phyloP scores from a whole-genome alignment of 2,888 invertebrate genomes.

The Xanthorhoe spadicearia region DNA sequence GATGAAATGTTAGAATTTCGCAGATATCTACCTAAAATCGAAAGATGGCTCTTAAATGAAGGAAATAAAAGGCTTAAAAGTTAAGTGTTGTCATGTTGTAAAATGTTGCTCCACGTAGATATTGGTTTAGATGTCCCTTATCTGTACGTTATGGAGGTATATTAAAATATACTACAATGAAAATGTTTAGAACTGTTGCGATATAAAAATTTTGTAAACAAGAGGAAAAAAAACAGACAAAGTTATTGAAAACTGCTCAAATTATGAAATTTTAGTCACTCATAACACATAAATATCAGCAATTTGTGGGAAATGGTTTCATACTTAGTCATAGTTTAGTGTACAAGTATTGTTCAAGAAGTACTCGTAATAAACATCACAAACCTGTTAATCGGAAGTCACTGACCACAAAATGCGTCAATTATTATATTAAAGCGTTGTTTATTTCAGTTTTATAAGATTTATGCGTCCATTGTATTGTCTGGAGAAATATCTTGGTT shows the following conservation, averaged over 20 bases:
- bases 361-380: constrained; percentile 24
- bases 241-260: background rate
- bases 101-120: too few species aligned
- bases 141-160: too few species aligned
- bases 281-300: background rate
- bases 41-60: too few species aligned
- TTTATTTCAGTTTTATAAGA: constrained; percentile 38
- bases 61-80: too few species aligned
- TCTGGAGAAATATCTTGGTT: constrained; percentile 17
- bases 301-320: background rate
- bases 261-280: background rate
- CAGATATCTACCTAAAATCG: too few species aligned
- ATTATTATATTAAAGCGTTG: constrained; percentile 40
- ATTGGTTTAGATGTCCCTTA: too few species aligned
- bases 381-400: constrained; percentile 30
- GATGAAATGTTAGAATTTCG: too few species aligned
- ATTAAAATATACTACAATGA: too few species aligned
- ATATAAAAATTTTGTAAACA: too few species aligned
- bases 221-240: too few species aligned
- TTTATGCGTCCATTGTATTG: constrained; percentile 42
- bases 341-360: background rate
- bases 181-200: too few species aligned
- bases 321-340: constrained; percentile 1
- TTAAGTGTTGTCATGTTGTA: too few species aligned
- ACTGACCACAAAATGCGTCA: constrained; percentile 41